These are phyloP conservation scores for Tachysurus vachellii DNA, from an alignment of 2,113 vertebrate genomes.

Conservation along the genomic window DNA sequence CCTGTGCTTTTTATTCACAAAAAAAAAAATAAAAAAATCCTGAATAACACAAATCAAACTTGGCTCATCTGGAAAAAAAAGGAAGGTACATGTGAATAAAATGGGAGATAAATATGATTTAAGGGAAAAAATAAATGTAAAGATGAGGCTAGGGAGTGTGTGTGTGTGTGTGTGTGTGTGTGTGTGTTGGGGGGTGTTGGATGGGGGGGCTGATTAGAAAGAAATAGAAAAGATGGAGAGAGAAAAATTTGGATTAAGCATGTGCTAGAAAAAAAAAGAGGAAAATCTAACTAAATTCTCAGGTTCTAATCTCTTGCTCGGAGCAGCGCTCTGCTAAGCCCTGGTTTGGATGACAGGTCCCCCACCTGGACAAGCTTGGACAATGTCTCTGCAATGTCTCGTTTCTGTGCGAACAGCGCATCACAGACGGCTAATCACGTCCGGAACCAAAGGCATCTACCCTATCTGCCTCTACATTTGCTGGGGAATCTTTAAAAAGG, in stretches of 20 bases:
- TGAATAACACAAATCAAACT: conserved; percentile 60
- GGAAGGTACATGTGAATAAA: conserved; percentile 62
- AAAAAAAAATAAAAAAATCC: conserved; percentile 20
- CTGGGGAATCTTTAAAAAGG: conserved; percentile 78
- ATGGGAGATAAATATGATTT: conserved; percentile 63
- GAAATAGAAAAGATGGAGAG: conserved; percentile 47
- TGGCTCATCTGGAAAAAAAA: conserved; percentile 49
- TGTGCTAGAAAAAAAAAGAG: conserved; percentile 60
- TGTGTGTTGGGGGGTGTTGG: not conserved
- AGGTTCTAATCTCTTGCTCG: conserved; percentile 77
- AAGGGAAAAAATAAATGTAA: conserved; percentile 55
- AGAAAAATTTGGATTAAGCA: conserved; percentile 69
- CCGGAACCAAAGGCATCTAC: conserved; percentile 81
- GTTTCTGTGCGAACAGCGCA: conserved; percentile 76
- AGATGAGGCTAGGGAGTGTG: conserved; percentile 45
- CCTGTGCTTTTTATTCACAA: conserved; percentile 51
- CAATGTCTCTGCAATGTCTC: conserved; percentile 79
- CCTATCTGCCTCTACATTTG: conserved; percentile 78
- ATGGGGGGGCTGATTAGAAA: conserved; percentile 29
- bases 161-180: not conserved
- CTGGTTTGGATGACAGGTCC: conserved; percentile 81
- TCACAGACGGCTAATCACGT: conserved; percentile 77
- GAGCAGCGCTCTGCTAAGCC: conserved; percentile 74
- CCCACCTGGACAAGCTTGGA: conserved; percentile 84
- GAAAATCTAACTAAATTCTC: conserved; percentile 63